Conservation (phyloP, 2,888 invertebrate genomes). For the Anthoptus insignis region DNA sequence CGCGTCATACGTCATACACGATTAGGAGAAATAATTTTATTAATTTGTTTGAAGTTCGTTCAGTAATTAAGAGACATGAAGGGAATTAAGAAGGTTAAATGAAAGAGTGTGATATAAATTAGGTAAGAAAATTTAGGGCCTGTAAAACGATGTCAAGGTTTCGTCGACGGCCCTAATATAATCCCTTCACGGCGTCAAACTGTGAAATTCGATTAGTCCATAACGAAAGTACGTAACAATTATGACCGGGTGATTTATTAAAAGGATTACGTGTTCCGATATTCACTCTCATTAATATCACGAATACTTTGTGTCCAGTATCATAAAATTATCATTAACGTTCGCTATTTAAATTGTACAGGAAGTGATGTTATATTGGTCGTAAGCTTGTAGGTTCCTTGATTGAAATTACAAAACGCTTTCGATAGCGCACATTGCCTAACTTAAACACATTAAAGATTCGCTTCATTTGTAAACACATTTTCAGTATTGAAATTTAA, state of each 20-base stretch:
- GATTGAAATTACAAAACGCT: not conserved
- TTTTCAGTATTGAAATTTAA: too few relatives aligned
- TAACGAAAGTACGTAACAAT: slow-evolving; percentile 57
- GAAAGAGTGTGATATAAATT: too few relatives aligned
- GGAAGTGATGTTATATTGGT: not conserved
- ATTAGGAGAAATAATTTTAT: too few relatives aligned
- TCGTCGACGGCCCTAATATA: slow-evolving; percentile 29
- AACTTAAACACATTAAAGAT: too few relatives aligned
- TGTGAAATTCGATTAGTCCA: slow-evolving; percentile 69
- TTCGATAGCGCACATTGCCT: too few relatives aligned
- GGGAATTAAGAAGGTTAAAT: not conserved
- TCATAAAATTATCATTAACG: slow-evolving; percentile 1
- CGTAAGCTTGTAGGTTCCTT: not conserved
- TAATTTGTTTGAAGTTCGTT: too few relatives aligned
- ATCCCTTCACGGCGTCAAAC: slow-evolving; percentile 64
- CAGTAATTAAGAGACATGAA: too few relatives aligned
- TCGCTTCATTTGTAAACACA: too few relatives aligned
- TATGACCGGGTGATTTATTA: slow-evolving; percentile 32
- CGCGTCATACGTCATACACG: too few relatives aligned
- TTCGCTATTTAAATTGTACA: not conserved
- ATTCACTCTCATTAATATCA: slow-evolving; percentile 21
- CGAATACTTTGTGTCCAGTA: slow-evolving; percentile 1
- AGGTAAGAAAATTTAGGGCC: not conserved
- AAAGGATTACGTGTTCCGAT: slow-evolving; percentile 12
- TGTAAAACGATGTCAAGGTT: not conserved